Conservation (phyloP, 2,888 invertebrate species). For the Periphyllus acericola region DNA sequence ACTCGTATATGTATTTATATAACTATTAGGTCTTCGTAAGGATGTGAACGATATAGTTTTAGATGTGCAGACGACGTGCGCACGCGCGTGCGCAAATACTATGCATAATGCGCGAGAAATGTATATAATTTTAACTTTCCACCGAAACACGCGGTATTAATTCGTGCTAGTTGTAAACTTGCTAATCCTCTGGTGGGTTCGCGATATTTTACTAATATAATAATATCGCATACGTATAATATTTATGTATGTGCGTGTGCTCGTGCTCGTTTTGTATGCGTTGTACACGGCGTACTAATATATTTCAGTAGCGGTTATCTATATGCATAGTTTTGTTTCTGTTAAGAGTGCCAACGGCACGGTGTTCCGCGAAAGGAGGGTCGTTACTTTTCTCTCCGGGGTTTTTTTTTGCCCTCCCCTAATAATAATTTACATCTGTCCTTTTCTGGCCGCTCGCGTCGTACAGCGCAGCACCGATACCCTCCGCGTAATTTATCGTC, state of each 20-base stretch:
- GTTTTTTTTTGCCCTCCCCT: background rate
- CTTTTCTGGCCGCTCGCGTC: too few species aligned
- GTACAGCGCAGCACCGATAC: background rate
- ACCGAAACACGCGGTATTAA: slow-evolving; percentile 32
- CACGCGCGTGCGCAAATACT: background rate
- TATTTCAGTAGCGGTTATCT: background rate
- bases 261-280: background rate
- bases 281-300: background rate
- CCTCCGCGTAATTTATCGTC: background rate
- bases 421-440: background rate
- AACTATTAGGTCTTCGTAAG: too few species aligned
- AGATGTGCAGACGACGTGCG: too few species aligned
- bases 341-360: background rate
- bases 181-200: slow-evolving; percentile 22
- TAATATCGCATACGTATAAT: background rate
- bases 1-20: background rate
- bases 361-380: background rate
- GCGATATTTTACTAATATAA: slow-evolving; percentile 1
- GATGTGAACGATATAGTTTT: too few species aligned
- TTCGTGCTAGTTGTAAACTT: slow-evolving; percentile 15
- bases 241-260: background rate
- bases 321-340: background rate
- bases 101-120: background rate
- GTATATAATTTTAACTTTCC: background rate
- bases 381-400: background rate